A percentile compares a stretch with the other conserved stretches of the same genome.
phyloP scores from a whole-genome alignment of 92 coral and sea anemone genomes.

The Phenganax subtilis region DNA sequence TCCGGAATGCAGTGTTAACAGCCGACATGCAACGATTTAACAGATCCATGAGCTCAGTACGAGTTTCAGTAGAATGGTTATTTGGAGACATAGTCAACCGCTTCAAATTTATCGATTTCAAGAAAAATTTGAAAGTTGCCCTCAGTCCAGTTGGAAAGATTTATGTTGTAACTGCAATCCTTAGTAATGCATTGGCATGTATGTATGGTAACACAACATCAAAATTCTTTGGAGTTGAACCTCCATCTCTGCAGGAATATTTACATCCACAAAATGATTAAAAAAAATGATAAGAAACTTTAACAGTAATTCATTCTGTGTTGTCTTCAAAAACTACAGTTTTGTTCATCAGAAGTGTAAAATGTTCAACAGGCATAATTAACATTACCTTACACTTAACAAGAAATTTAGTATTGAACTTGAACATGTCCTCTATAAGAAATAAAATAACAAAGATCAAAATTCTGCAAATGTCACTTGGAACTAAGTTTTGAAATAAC shows the following conservation, averaged over 20 bases:
- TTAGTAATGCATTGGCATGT: constrained; percentile 36
- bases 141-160: constrained; percentile 47
- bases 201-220: constrained; percentile 27
- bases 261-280: not conserved
- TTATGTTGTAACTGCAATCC: constrained; percentile 36
- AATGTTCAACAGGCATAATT: not conserved
- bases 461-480: not conserved
- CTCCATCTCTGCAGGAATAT: constrained; percentile 25
- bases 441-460: not conserved
- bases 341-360: not conserved
- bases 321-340: not conserved
- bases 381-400: not conserved
- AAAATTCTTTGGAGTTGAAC: constrained; percentile 10
- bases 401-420: not conserved
- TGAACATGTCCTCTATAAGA: not conserved
- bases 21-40: constrained; percentile 44
- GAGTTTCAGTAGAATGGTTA: constrained; percentile 57
- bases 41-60: constrained; percentile 48
- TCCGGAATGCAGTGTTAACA: constrained; percentile 40
- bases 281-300: not conserved
- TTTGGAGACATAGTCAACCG: constrained; percentile 52
- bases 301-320: not conserved
- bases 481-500: constrained; percentile 14
- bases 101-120: constrained; percentile 50
- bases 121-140: constrained; percentile 57